Base-by-base conservation (phyloP, 2,888 invertebrate species). In the Meteorus cinctellus region DNA sequence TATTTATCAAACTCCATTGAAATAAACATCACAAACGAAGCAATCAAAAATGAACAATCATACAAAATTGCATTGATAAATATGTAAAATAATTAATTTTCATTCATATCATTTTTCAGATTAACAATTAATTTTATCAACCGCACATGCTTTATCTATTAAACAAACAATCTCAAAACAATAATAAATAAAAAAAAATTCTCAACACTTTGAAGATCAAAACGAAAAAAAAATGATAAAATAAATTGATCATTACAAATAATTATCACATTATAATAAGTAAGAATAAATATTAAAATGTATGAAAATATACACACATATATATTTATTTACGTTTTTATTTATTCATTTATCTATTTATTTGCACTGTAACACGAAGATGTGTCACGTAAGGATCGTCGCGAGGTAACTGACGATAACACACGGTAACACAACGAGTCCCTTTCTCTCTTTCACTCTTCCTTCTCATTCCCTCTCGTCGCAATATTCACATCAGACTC, bases 381-480 rank as follows among this genome's bases (percentile, higher is more conserved):
- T 81, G 86, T 84, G 85, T 86, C 85, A 85, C 86, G 85, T 84
- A 83, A 84, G 84, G 86, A 86, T 86, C 81, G 87, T 86, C 87
- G 89, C 87, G 86, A 86, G 87, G 87, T 87, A 85, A 88, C 88
- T 88, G 87, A 82, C 86, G 89, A 83, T 81, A 82, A 81, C 73
- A 80, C 80, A 81, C 51, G 14, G 67, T 66, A 63, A 74, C 66
- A 36, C 73, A 51, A 74, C 71, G 65, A 55, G 19, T 5, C 19
- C 19, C 16, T 48, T 48, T 48, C 48, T 16, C 45, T 31, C 62
- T 8, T 68, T 41, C 62, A 29, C 68, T 69, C 65, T 66, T 19
- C 72, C 66, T 59, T 51, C 45, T 45, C 51, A n/a, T n/a, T 19
- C 55, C 71, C 72, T 72, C 63, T 34, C 74, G 60, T 66, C 36